Conservation (phyloP, 2,888 invertebrate genomes). For the Microplitis manilae region DNA sequence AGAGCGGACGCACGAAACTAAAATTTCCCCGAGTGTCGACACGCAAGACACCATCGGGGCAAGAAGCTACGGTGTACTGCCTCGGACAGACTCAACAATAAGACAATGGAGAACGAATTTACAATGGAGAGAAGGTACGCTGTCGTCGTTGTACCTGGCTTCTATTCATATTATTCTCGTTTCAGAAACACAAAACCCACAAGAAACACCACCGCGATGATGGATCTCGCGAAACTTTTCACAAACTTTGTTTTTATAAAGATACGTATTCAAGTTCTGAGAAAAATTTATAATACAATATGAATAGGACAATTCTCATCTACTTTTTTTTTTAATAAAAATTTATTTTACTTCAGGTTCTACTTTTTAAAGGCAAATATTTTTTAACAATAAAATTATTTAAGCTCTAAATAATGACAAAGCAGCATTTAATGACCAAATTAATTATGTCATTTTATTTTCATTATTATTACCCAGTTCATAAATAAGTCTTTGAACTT, state of each 20-base stretch:
- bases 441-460: no score
- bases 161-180: constrained; percentile 34
- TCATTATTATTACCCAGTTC: no score
- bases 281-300: constrained; percentile 2
- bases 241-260: background rate
- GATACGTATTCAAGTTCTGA: background rate
- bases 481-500: no score
- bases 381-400: no score
- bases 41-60: constrained; percentile 38
- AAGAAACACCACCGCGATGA: constrained; percentile 33
- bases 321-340: no score
- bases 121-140: constrained; percentile 56
- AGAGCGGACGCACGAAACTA: constrained; percentile 23
- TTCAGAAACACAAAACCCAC: constrained; percentile 42
- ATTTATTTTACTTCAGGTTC: no score
- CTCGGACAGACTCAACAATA: constrained; percentile 60
- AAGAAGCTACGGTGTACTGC: constrained; percentile 42
- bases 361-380: no score
- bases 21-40: constrained; percentile 36
- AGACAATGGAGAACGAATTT: constrained; percentile 65
- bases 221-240: constrained; percentile 16
- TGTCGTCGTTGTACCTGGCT: constrained; percentile 43
- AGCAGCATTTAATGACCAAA: no score
- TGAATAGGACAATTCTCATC: no score
- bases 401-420: no score